Percentiles rank a stretch among this genome's conserved stretches.
phyloP scores from a whole-genome alignment of 2,113 vertebrate genomes.

The Dipodomys ordii region DNA sequence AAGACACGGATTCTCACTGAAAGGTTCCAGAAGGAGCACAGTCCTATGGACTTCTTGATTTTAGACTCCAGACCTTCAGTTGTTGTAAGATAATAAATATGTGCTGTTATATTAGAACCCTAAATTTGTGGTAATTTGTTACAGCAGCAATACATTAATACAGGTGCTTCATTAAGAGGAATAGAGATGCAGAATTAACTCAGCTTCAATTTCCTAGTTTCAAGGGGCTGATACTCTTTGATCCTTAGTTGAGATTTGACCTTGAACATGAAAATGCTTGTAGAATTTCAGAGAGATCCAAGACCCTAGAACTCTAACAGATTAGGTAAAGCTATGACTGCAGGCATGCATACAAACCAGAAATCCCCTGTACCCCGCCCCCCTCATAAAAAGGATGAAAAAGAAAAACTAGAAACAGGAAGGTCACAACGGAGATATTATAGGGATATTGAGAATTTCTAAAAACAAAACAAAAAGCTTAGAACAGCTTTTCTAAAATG shows the following conservation, averaged over 20 bases:
- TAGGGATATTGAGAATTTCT: neutral
- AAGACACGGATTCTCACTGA: neutral
- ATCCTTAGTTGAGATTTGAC: neutral
- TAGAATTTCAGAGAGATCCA: neutral
- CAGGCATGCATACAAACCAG: neutral
- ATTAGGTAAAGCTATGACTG: neutral
- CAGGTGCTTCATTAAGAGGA: neutral
- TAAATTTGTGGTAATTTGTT: neutral
- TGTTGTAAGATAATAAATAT: neutral
- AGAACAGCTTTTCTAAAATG: neutral
- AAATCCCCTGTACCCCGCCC: neutral
- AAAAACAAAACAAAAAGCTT: neutral
- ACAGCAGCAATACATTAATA: neutral
- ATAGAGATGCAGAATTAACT: neutral
- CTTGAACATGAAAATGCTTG: neutral
- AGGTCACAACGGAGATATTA: neutral
- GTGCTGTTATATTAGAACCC: neutral
- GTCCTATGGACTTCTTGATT: neutral
- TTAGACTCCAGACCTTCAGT: neutral
- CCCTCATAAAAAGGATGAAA: neutral
- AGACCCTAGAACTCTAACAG: neutral
- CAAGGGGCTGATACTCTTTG: neutral
- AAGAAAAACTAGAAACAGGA: constrained; percentile 7
- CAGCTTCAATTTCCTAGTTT: neutral
- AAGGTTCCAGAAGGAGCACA: neutral